These are phyloP conservation scores for Hafferia zeledoni DNA, from an alignment of 2,797 vertebrate genomes.

Conservation along the genomic window DNA sequence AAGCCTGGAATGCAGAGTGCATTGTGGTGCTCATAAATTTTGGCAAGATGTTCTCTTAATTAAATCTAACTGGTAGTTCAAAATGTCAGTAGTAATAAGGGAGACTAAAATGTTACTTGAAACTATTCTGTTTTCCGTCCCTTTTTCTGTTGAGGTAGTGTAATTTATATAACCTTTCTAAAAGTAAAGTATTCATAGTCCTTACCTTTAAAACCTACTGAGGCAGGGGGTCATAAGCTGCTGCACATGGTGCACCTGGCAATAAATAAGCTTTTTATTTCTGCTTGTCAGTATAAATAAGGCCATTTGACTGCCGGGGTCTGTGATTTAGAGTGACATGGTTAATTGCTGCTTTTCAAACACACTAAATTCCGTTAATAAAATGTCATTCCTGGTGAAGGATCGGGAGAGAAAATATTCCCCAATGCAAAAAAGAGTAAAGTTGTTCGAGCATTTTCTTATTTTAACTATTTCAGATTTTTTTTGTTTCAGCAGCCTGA, in stretches of 20 bases:
- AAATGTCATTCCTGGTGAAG: background rate
- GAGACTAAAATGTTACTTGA: background rate
- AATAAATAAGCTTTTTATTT: background rate
- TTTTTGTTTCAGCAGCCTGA: background rate
- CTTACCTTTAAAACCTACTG: background rate
- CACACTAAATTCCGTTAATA: background rate
- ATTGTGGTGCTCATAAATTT: background rate
- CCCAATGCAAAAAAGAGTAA: background rate
- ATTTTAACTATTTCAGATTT: background rate
- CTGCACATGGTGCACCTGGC: background rate
- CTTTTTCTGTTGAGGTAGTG: background rate
- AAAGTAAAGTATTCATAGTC: background rate
- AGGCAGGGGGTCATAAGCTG: background rate
- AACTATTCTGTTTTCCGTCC: background rate
- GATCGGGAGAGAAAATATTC: background rate
- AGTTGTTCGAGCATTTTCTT: background rate
- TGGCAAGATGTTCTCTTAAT: background rate
- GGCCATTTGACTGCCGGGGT: background rate
- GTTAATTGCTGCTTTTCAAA: background rate
- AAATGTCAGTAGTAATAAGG: background rate
- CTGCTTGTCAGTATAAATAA: background rate
- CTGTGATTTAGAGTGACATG: background rate
- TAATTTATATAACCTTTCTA: background rate
- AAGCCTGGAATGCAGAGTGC: background rate
- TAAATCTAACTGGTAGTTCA: background rate